Base-by-base conservation (phyloP, 1,140 invertebrate genomes). In the Papilio polyxenes region DNA sequence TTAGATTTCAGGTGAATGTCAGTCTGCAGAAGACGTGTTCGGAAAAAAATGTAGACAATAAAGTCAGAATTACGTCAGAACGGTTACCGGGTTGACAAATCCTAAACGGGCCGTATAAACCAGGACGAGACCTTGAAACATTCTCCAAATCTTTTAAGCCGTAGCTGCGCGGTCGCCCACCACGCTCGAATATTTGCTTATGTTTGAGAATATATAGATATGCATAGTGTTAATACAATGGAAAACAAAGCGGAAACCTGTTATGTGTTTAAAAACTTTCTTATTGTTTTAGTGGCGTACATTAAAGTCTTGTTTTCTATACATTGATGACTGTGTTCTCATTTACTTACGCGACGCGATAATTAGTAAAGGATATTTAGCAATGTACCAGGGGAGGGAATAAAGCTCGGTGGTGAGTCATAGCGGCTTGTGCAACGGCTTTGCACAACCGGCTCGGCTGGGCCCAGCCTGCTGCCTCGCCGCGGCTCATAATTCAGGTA, bases 81-180 rank as follows among this genome's bases (percentile, higher is more conserved):
- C 37, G 23, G 56, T 86, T 87, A 92, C 91, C 83, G 85, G 89
- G 89, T 91, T 91, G 91, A 93, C 91, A 93, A 92, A 94, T 94
- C 91, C 91, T 94, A 92, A 87, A 86, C 91, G 87, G 90, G 87
- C 76, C 85, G 87, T 88, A 86, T 83, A 89, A 93, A 94, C 87
- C 91, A 89, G 92, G 91, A 93, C 91, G 88, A 85, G 92, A 92
- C 93, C 93, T 94, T 94, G 93, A 93, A 92, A 93, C 93, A 93
- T 92, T 93, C 92, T 91, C 93, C 87, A 91, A 93, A 91, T 92
- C 91, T 93, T 88, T 89, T 86, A 88, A 88, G 87, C 87, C 89
- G 86, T 85, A 85, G 87, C 87, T 83, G 85, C 82, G 86, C 84
- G 85, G 83, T 86, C 91, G 89, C 92, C 92, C 92, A 93, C 92